These are phyloP conservation scores for Halcyon leucocephala DNA, from an alignment of 2,797 vertebrate genomes.

Conservation along the genomic window DNA sequence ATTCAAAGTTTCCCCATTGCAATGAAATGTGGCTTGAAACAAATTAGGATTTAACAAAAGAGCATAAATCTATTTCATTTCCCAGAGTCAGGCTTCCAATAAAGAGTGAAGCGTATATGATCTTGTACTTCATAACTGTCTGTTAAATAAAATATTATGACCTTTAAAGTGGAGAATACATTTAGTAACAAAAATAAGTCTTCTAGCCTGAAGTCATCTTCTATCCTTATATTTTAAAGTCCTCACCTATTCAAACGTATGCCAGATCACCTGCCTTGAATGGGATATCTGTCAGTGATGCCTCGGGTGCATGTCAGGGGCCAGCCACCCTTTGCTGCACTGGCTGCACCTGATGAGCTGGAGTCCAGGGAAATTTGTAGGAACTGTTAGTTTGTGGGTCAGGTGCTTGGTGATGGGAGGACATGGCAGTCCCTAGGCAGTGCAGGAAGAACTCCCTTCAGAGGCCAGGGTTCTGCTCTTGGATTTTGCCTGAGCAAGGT, in stretches of 20 bases:
- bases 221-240: neutral
- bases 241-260: neutral
- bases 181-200: neutral
- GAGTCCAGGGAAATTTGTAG: neutral
- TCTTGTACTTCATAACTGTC: neutral
- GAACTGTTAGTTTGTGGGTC: neutral
- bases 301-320: neutral
- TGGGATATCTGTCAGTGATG: neutral
- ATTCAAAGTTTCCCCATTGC: neutral
- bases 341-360: neutral
- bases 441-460: neutral
- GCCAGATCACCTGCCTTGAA: neutral
- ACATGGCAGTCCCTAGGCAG: neutral
- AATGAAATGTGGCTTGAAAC: neutral
- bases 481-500: neutral
- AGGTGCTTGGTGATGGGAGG: neutral
- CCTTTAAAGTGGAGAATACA: constrained; percentile 7
- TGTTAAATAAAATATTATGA: constrained; percentile 34
- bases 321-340: neutral
- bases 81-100: neutral
- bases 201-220: neutral
- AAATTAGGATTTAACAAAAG: neutral
- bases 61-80: neutral
- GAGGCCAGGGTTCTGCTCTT: neutral
- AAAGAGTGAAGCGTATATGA: neutral